Evolutionary conservation across 1,140 invertebrate species (phyloP), one percentile per base, ranked within the genome.

Genomic region (Parapsyche elsis): DNA sequence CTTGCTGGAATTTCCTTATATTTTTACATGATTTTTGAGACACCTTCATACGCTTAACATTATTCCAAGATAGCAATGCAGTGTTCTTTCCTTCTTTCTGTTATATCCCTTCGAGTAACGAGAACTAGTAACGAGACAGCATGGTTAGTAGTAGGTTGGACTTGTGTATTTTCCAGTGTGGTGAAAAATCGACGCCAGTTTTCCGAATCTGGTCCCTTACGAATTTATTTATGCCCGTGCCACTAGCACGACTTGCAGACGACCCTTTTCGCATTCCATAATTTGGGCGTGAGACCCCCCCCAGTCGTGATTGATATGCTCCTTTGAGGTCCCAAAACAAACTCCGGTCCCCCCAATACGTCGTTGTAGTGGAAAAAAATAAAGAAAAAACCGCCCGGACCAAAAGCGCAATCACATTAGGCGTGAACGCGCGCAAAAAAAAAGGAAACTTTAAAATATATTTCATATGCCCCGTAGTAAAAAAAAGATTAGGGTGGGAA

Each of bases 151-250:
- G n/a, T n/a, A n/a, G n/a, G n/a, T n/a, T n/a, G n/a, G n/a, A n/a
- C n/a, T n/a, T n/a, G n/a, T n/a, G n/a, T 7, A 38, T 38, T 38
- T 38, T 38, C 30, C 30, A 7, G 30, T 38, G 30, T 38, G 30
- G 30, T 1, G 7, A 38, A 38, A 38, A 38, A 61, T 61, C 57
- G 57, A 61, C 57, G 57, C 57, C 1, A 61, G 16, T 61, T 61
- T 61, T 61, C 57, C 16, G 12, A n/a, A 53, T 2, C 2, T 38
- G 30, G 49, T 16, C 57, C 57, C 21, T 61, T 61, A 19, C 16
- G 16, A 61, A 61, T 19, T 61, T 61, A 61, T 61, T 61, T 61
- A 61, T 61, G 57, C 57, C n/a, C 16, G 57, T 61, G 57, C 57
- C 57, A 61, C 57, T 5, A 61, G 57, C 57, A 61, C 57, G 57